Evolutionary conservation across 2,113 vertebrate species (phyloP), one percentile per base, ranked within the genome.

Genomic region (Indicator indicator): DNA sequence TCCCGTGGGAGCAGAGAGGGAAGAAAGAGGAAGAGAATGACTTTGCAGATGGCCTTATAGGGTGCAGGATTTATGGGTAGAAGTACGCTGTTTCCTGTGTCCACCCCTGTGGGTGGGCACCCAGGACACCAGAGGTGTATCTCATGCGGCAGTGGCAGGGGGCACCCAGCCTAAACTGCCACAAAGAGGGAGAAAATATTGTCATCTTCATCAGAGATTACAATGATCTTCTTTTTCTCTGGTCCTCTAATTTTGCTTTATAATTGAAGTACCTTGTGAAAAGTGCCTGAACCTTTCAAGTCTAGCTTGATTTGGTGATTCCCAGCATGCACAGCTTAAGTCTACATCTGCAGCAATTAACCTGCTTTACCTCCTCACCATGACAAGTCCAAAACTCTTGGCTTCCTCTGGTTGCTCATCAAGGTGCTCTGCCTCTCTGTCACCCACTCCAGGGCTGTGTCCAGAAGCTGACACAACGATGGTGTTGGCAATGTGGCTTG

Each of bases 281-380:
- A 83, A 86, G n/a, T 32, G 20, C 88, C 93, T 2, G 3, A 71
- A 50, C 69, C 30, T 33, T 65, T 65, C 77, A 76, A 40, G 16
- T 15, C 59, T 42, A 12, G 44, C 55, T 90, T 80, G 33, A 58
- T n/a, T 67, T 73, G 71, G 72, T n/a, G 71, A 3, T 62, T 89
- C 64, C 27, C 81, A 78, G 89, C 36, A 11, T 16, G 72, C 50
- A 32, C 63, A 65, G 21, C 68, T 70, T 48, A 59, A 59, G 36
- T 9, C 79, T 94, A 54, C 78, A 55, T 48, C 84, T 88, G 94
- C 36, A 13, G 62, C 76, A 58, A 38, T 94, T 85, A 95, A 64
- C 87, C 72, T 56, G 3, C 12, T 21, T 88, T 82, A 78, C 40
- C 86, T 84, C 78, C 74, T 91, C 52, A 5, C 48, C 32, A 5